A percentile compares a stretch with the other conserved stretches of the same genome.
phyloP scores from a whole-genome alignment of 2,113 vertebrate genomes.

The Hippopotamus amphibius region DNA sequence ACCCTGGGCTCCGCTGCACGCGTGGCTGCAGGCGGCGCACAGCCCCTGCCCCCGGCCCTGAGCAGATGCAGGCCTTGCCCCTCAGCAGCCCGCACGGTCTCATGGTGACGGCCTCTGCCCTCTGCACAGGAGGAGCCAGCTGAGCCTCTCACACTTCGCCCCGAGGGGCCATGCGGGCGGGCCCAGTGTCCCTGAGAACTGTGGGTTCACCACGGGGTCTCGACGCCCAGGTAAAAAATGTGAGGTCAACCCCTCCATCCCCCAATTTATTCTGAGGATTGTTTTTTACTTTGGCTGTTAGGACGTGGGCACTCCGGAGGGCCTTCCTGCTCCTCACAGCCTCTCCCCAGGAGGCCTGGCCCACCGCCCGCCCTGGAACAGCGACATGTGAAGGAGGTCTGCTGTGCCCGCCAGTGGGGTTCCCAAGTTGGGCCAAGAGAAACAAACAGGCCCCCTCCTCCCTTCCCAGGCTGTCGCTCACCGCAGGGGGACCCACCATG shows the following conservation, averaged over 20 bases:
- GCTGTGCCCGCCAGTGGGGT: neutral
- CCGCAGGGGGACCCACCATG: neutral
- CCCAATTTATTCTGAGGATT: neutral
- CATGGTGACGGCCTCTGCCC: fast-evolving
- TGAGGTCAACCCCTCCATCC: neutral
- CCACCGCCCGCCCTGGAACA: neutral
- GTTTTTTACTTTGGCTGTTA: neutral
- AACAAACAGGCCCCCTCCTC: neutral
- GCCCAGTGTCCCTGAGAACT: neutral
- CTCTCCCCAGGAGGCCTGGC: neutral
- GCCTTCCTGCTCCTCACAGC: neutral
- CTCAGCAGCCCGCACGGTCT: too few species aligned
- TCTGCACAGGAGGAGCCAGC: neutral
- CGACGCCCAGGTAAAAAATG: fast-evolving
- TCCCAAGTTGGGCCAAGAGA: neutral
- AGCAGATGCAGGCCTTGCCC: neutral
- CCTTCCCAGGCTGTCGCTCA: neutral
- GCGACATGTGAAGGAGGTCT: neutral
- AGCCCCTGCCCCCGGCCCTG: neutral
- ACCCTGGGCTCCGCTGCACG: neutral
- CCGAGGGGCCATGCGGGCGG: fast-evolving
- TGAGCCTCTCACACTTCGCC: fast-evolving
- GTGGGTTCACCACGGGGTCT: too few species aligned
- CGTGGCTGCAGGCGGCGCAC: fast-evolving
- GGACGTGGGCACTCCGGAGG: neutral